Conservation (phyloP, 2,888 invertebrate genomes). For the Cephus pygmeus region DNA sequence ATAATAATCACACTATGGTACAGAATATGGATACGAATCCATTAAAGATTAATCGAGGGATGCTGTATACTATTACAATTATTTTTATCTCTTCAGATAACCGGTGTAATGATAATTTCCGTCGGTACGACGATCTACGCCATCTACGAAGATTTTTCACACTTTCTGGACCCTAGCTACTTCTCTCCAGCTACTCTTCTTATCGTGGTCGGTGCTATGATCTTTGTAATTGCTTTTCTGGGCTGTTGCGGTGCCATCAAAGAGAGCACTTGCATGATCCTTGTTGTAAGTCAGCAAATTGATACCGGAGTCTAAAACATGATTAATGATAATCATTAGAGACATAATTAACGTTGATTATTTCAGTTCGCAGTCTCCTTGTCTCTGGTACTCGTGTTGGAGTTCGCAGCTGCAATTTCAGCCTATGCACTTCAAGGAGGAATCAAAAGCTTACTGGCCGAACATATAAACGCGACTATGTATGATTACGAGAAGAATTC, state of each 20-base stretch:
- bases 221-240: conserved; percentile 79
- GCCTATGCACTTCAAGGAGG: conserved; percentile 69
- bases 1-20: background rate
- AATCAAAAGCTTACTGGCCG: conserved; percentile 60
- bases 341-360: background rate
- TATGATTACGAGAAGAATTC: conserved; percentile 60
- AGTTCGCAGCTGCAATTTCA: conserved; percentile 71
- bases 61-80: background rate
- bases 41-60: background rate
- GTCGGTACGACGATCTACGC: conserved; percentile 74
- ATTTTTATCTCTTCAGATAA: conserved; percentile 67
- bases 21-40: background rate
- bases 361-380: conserved; percentile 70
- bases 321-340: background rate
- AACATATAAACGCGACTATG: conserved; percentile 68
- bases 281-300: conserved; percentile 66
- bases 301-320: background rate
- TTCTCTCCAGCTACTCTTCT: conserved; percentile 81
- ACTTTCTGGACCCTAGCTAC: conserved; percentile 72
- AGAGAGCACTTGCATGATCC: conserved; percentile 80
- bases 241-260: conserved; percentile 87
- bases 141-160: conserved; percentile 71
- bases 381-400: conserved; percentile 70
- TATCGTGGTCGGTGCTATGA: conserved; percentile 79
- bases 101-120: conserved; percentile 76